phyloP scores from a whole-genome alignment of 2,797 vertebrate genomes.

The Clarias platycephalus region DNA sequence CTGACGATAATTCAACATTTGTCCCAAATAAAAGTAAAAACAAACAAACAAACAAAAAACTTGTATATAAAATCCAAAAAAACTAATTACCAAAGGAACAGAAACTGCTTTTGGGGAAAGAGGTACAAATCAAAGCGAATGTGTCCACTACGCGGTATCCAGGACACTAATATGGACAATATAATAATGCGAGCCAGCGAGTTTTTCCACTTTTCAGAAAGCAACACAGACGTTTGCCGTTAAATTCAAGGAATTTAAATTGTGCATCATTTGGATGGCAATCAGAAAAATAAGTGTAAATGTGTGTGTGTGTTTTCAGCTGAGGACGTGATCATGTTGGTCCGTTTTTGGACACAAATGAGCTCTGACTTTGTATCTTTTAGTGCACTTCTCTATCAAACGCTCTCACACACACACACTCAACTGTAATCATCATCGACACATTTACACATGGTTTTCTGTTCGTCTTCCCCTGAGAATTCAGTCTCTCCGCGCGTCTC shows the following conservation, averaged over 20 bases:
- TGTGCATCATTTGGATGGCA: neutral
- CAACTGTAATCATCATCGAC: neutral
- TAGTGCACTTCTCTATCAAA: conserved; percentile 25
- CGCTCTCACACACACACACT: neutral
- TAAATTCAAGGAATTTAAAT: neutral
- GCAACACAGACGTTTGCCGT: neutral
- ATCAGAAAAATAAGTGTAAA: neutral
- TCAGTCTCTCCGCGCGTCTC: conserved; percentile 51
- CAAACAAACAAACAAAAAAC: too few species aligned
- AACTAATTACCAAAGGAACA: too few species aligned
- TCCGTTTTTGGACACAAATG: neutral
- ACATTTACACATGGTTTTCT: conserved; percentile 10
- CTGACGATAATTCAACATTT: too few species aligned
- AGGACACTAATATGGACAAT: neutral
- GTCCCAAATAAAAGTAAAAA: neutral
- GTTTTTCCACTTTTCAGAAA: neutral
- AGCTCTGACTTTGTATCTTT: conserved; percentile 16
- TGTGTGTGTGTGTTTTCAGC: neutral
- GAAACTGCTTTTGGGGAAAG: neutral
- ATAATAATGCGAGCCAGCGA: neutral
- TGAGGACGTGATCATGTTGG: neutral
- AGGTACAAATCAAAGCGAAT: neutral
- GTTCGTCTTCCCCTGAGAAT: neutral
- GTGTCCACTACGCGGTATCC: neutral
- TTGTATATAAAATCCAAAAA: neutral